Evolutionary conservation across 2,888 invertebrate species (phyloP).

Genomic region (Lypha dubia): DNA sequence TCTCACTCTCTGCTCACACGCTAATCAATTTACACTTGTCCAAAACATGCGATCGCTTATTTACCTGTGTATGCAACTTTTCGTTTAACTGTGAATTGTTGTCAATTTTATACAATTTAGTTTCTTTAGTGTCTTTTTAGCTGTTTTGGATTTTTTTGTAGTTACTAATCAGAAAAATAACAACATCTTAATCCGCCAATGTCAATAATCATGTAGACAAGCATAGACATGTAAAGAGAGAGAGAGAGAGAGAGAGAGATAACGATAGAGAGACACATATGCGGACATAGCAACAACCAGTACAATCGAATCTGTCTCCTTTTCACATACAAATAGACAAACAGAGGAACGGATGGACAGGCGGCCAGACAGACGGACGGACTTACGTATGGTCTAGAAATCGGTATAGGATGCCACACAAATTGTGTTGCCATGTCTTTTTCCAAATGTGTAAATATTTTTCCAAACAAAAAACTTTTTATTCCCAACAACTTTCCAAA

Average conservation of each 20-base stretch:
- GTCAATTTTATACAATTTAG: conserved; percentile 66
- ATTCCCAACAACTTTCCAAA: conserved; percentile 68
- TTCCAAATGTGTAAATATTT: conserved; percentile 65
- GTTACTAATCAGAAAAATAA: conserved; percentile 63
- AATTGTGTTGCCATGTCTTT: conserved; percentile 51
- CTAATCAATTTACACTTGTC: conserved; percentile 71
- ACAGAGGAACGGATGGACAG: neutral
- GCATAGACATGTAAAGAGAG: conserved; percentile 38
- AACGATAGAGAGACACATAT: neutral
- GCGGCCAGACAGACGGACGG: neutral
- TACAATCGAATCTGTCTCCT: conserved; percentile 28
- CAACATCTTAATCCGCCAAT: conserved; percentile 67
- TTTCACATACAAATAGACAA: neutral
- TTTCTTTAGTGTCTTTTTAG: conserved; percentile 24
- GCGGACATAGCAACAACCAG: neutral
- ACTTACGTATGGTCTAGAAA: conserved; percentile 5
- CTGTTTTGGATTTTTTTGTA: neutral
- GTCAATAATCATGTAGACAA: conserved; percentile 66
- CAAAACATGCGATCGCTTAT: conserved; percentile 57
- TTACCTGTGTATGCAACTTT: conserved; percentile 49
- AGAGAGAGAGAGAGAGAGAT: neutral
- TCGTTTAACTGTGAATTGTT: conserved; percentile 44
- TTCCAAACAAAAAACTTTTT: conserved; percentile 43
- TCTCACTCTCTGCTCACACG: conserved; percentile 57
- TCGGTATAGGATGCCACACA: conserved; percentile 32